phyloP scores from a whole-genome alignment of 1,140 invertebrate genomes.

The Drosophila pruinosa region DNA sequence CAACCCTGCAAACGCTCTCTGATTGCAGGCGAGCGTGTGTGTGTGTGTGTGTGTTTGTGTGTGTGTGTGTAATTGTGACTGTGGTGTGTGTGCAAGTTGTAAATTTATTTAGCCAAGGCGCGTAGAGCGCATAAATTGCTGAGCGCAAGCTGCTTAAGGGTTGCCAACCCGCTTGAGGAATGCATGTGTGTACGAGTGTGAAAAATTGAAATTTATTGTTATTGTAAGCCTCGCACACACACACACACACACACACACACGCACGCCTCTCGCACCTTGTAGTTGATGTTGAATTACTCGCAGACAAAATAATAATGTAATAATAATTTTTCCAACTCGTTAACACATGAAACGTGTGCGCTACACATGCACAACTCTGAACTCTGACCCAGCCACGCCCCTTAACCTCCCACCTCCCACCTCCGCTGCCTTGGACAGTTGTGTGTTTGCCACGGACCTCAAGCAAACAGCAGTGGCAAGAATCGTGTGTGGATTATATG shows the following conservation, averaged over 20 bases:
- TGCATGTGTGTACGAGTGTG: conserved; percentile 53
- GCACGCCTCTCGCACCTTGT: conserved; percentile 39
- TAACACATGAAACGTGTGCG: conserved; percentile 66
- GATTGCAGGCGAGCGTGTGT: conserved; percentile 29
- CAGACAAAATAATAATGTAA: conserved; percentile 79
- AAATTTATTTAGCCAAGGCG: conserved; percentile 78
- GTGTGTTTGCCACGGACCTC: background rate
- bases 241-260: conserved; percentile 13
- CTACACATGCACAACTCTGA: conserved; percentile 22
- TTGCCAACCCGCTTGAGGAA: conserved; percentile 25
- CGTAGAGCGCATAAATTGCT: conserved; percentile 72
- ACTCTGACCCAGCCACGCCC: conserved; percentile 8
- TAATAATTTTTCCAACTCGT: conserved; percentile 81
- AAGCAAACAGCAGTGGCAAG: conserved; percentile 7
- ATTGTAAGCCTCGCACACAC: conserved; percentile 60
- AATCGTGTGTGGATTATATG: conserved; percentile 40
- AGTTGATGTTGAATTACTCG: conserved; percentile 56
- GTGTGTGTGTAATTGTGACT: conserved; percentile 8
- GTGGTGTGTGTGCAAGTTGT: conserved; percentile 54
- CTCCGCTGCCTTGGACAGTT: background rate
- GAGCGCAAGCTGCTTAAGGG: conserved; percentile 66
- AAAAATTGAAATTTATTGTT: conserved; percentile 79
- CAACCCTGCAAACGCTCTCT: conserved; percentile 42
- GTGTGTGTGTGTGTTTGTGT: conserved; percentile 18
- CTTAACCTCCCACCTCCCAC: background rate